These are phyloP conservation scores for Leptopilina boulardi DNA, from an alignment of 1,140 invertebrate genomes.

Conservation along the genomic window DNA sequence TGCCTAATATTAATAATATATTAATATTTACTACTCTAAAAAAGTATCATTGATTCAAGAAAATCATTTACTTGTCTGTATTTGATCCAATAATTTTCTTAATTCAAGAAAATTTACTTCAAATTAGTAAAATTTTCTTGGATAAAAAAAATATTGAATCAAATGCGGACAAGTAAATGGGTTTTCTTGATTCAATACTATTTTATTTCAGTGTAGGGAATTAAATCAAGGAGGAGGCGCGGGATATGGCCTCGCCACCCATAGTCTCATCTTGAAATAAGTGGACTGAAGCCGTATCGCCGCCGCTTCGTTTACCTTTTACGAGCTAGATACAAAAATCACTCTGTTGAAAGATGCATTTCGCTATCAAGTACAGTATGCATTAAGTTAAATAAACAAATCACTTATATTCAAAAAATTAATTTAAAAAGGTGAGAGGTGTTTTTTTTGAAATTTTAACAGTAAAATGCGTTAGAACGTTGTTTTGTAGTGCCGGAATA, in stretches of 20 bases:
- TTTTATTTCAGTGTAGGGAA: too few species aligned
- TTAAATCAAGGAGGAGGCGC: constrained; percentile 34
- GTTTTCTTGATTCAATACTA: too few species aligned
- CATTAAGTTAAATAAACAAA: too few species aligned
- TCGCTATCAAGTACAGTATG: neutral
- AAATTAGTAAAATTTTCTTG: too few species aligned
- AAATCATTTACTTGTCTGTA: too few species aligned
- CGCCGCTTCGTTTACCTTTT: constrained; percentile 1
- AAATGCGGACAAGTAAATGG: too few species aligned
- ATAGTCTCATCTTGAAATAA: constrained; percentile 18
- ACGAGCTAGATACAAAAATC: neutral
- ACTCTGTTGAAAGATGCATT: neutral
- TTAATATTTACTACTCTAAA: constrained; percentile 46
- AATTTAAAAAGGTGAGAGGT: too few species aligned
- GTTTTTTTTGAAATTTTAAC: neutral
- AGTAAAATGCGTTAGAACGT: constrained; percentile 51
- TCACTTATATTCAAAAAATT: neutral
- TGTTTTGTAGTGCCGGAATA: constrained; percentile 76
- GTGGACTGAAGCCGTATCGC: neutral
- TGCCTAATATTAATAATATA: neutral
- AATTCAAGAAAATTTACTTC: too few species aligned
- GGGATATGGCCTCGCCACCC: neutral
- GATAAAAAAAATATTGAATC: too few species aligned
- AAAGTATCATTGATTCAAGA: too few species aligned
- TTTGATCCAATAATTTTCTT: too few species aligned